These are phyloP conservation scores for Hycleus cichorii DNA, from an alignment of 1,140 invertebrate species.

Conservation along the genomic window DNA sequence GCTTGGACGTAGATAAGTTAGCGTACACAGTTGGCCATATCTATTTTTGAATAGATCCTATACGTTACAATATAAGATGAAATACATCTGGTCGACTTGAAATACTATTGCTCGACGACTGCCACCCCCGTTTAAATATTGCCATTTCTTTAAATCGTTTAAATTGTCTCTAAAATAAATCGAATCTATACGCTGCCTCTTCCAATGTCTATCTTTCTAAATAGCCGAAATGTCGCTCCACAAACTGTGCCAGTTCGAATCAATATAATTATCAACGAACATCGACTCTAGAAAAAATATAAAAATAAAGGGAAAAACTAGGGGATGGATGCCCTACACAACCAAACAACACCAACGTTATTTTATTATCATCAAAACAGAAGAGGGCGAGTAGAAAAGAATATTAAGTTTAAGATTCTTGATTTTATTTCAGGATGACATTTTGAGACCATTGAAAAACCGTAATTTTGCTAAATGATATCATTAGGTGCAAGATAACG, in stretches of 20 bases:
- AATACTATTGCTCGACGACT: slow-evolving; percentile 18
- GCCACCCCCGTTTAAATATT: slow-evolving; percentile 27
- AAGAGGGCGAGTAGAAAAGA: no score
- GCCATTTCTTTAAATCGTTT: slow-evolving; percentile 35
- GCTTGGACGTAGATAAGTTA: slow-evolving; percentile 30
- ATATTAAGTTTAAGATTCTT: no score
- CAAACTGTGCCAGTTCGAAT: not conserved
- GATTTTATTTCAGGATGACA: no score
- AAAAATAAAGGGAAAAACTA: no score
- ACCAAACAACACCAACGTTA: no score
- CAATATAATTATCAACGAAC: slow-evolving; percentile 3
- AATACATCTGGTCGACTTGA: slow-evolving; percentile 8
- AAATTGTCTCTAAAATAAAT: slow-evolving; percentile 36
- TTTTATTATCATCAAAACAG: no score
- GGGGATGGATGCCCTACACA: no score
- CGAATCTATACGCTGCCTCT: slow-evolving; percentile 17
- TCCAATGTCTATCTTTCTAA: not conserved
- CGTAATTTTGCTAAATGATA: slow-evolving; percentile 10
- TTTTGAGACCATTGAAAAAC: not conserved
- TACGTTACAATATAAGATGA: not conserved
- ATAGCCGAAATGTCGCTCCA: slow-evolving; percentile 3
- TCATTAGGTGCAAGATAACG: slow-evolving; percentile 18
- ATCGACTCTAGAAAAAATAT: no score
- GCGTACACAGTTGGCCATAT: slow-evolving; percentile 13
- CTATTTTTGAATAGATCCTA: not conserved